Base-by-base conservation (phyloP, 1,140 invertebrate genomes). In the Sinonovacula constricta region DNA sequence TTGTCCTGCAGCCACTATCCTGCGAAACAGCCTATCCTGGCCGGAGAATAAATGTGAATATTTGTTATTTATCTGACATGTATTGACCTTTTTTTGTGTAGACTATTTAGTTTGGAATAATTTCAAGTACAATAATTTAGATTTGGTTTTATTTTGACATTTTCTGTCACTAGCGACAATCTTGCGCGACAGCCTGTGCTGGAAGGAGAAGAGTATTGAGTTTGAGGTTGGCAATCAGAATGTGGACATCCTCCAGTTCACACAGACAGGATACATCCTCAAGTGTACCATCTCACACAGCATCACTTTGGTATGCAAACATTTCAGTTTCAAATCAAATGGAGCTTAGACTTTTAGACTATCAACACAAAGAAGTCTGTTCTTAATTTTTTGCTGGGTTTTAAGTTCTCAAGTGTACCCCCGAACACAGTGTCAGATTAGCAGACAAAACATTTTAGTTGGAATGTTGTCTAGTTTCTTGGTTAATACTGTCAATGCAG, bases 191-290 rank as follows among this genome's bases (percentile, higher is more conserved):
- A 82, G 62, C 51, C 88, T 88, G 88, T 90, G 89, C 78, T 90
- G 89, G 89, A 86, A 86, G 74, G 81, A 88, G 4, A 87, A 87
- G 74, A 81, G 81, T 0, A 34, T 85, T 33, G 85, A 88, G 24
- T 49, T 89, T 69, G 86, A 88, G 31, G 85, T 90, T 0, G 59
- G 71, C 15, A 87, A 87, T 45, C 76, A 77, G 49, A 86, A 90
- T 66, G 63, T 88, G 0, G 78, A 66, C 10, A 81, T 83, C 24
- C 45, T 89, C 49, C 53, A 76, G 24, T 88, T 91, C 51, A 18
- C 75, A 15, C 89, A 91, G 80, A 85, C 83, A 18, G 89, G 89
- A 10, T 89, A 87, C 75, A 85, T 88, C 49, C 78, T 90, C 15
- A 85, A 85, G 39, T 88, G 85, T 60, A 86, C 81, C 57, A 77